A percentile compares a stretch with the other conserved stretches of the same genome.
These are phyloP conservation scores for Lacanobia oleracea DNA, from an alignment of 2,888 invertebrate genomes.

Conservation along the genomic window DNA sequence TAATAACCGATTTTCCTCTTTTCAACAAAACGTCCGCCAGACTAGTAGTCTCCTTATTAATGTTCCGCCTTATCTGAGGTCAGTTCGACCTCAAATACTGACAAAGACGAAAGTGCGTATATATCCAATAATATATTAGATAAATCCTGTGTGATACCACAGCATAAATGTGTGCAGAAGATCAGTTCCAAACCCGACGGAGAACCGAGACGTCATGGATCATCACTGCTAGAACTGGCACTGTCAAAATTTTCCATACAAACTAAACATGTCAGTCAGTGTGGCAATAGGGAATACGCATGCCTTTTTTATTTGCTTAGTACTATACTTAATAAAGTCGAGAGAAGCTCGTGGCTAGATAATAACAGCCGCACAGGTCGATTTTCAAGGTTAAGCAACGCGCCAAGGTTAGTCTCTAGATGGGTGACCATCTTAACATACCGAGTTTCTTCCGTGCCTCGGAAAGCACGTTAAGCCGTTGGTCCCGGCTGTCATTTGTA, in stretches of 20 bases:
- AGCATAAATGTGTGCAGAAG: neutral
- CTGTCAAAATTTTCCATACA: neutral
- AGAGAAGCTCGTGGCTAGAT: too few species aligned
- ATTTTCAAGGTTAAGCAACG: too few species aligned
- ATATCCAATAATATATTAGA: slow-evolving; percentile 58
- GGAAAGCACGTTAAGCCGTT: too few species aligned
- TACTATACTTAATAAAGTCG: too few species aligned
- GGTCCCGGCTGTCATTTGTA: too few species aligned
- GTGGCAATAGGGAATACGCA: too few species aligned
- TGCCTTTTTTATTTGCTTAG: too few species aligned
- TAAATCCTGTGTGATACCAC: slow-evolving; percentile 35
- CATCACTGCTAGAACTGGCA: neutral
- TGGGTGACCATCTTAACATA: too few species aligned
- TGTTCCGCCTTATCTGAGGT: slow-evolving; percentile 39
- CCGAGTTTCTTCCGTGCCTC: too few species aligned
- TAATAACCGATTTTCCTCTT: slow-evolving; percentile 43
- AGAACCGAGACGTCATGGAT: neutral
- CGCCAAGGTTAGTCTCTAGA: too few species aligned
- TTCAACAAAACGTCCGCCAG: slow-evolving; percentile 24
- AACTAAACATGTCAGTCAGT: neutral
- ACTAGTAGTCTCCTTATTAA: slow-evolving; percentile 42
- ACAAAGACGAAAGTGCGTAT: slow-evolving; percentile 39
- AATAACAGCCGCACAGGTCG: too few species aligned
- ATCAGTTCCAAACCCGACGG: neutral
- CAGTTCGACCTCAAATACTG: slow-evolving; percentile 44